phyloP scores from a whole-genome alignment of 2,888 invertebrate genomes.

The Caenorhabditis sinica region DNA sequence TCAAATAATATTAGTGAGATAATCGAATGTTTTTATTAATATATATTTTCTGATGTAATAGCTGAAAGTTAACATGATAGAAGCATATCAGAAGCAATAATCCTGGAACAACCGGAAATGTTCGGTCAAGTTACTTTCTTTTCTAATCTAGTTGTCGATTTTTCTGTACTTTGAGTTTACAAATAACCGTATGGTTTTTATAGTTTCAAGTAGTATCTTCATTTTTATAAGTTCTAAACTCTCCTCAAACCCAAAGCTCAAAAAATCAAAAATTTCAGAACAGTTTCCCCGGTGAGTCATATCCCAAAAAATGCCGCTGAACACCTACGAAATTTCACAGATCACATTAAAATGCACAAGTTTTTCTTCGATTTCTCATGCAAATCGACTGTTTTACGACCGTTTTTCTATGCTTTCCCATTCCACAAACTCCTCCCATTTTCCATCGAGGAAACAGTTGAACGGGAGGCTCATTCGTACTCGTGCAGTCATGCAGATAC shows the following conservation, averaged over 20 bases:
- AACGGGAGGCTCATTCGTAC: slow-evolving; percentile 9
- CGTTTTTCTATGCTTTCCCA: slow-evolving; percentile 16
- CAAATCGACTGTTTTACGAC: slow-evolving; percentile 1
- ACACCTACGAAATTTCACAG: background rate
- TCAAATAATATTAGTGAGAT: too few relatives aligned
- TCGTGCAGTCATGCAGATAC: slow-evolving; percentile 11
- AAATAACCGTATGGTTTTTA: too few relatives aligned
- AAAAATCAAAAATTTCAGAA: background rate
- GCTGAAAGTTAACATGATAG: too few relatives aligned
- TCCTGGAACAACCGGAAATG: too few relatives aligned
- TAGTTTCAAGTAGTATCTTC: too few relatives aligned
- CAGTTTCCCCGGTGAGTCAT: background rate
- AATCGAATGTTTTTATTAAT: too few relatives aligned
- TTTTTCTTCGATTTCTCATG: slow-evolving; percentile 17
- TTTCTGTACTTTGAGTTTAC: too few relatives aligned
- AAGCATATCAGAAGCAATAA: too few relatives aligned
- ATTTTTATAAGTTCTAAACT: too few relatives aligned
- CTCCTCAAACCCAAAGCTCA: background rate
- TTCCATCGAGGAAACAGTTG: background rate
- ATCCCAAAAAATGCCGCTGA: background rate
- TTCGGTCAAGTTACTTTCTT: too few relatives aligned
- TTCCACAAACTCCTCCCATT: background rate
- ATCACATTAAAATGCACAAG: background rate
- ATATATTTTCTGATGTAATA: too few relatives aligned
- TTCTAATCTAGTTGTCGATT: too few relatives aligned